Conservation (phyloP, 2,888 invertebrate species). For the Marasmarcha lunaedactyla region DNA sequence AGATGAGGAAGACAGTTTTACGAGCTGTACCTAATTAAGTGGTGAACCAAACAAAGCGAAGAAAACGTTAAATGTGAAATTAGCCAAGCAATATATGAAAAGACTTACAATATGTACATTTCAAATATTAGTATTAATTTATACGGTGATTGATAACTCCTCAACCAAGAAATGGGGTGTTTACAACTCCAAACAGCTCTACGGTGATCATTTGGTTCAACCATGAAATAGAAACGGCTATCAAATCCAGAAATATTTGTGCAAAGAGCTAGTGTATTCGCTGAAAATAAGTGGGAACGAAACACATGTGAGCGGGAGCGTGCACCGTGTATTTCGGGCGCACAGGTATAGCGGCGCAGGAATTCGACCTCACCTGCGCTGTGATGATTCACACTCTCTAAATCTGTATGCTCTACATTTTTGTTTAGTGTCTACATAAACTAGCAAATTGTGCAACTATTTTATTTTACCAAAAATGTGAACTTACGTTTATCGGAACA, state of each 20-base stretch:
- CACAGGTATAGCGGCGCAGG: conserved; percentile 59
- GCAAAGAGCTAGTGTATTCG: conserved; percentile 24
- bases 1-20: conserved; percentile 72
- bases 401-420: conserved; percentile 52
- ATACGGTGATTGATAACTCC: no score
- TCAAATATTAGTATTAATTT: no score
- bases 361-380: conserved; percentile 67
- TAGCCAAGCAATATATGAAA: conserved; percentile 21
- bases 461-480: no score
- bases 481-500: no score
- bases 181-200: no score
- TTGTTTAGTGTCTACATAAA: no score
- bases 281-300: conserved; percentile 36
- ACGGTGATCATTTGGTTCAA: not conserved
- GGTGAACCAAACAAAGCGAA: conserved; percentile 63
- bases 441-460: no score
- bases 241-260: conserved; percentile 27
- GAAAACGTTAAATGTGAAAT: conserved; percentile 52
- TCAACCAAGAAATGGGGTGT: no score
- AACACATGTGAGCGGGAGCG: conserved; percentile 24
- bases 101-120: no score
- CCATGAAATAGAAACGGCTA: conserved; percentile 17
- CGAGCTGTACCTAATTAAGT: conserved; percentile 69
- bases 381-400: conserved; percentile 64
- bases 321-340: conserved; percentile 55